phyloP scores from a whole-genome alignment of 2,797 vertebrate species.

The Pantherophis alleghaniensis region DNA sequence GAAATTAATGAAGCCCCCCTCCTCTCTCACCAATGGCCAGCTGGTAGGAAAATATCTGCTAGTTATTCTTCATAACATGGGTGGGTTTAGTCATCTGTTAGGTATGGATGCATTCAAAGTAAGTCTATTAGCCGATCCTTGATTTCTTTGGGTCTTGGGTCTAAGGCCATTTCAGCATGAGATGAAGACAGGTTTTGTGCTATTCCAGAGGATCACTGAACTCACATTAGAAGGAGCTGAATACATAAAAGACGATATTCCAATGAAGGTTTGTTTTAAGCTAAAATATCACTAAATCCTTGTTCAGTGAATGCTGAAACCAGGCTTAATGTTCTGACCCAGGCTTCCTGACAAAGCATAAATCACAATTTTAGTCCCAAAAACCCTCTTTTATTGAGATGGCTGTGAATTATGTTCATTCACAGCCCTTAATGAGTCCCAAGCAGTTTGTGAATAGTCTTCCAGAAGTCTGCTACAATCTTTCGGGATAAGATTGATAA shows the following conservation, averaged over 20 bases:
- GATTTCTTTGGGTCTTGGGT: background rate
- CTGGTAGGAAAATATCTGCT: background rate
- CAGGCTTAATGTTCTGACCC: background rate
- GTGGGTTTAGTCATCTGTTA: background rate
- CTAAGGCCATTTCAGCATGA: background rate
- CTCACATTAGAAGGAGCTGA: background rate
- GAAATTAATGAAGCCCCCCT: background rate
- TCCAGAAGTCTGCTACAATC: too few species aligned
- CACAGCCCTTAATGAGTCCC: too few species aligned
- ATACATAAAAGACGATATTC: background rate
- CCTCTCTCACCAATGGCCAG: background rate
- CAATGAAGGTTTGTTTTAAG: background rate
- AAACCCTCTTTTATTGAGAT: too few species aligned
- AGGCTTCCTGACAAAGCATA: too few species aligned
- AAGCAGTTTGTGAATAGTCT: too few species aligned
- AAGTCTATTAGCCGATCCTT: background rate
- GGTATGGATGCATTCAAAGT: background rate
- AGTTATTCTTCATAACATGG: background rate
- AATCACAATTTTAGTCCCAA: too few species aligned
- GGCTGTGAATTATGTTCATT: too few species aligned
- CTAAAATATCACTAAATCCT: background rate
- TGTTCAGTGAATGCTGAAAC: background rate
- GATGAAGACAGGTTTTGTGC: background rate
- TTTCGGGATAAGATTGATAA: too few species aligned
- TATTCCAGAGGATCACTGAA: background rate